Conservation (phyloP, 2,797 vertebrate genomes). For the Nothura maculosa region DNA sequence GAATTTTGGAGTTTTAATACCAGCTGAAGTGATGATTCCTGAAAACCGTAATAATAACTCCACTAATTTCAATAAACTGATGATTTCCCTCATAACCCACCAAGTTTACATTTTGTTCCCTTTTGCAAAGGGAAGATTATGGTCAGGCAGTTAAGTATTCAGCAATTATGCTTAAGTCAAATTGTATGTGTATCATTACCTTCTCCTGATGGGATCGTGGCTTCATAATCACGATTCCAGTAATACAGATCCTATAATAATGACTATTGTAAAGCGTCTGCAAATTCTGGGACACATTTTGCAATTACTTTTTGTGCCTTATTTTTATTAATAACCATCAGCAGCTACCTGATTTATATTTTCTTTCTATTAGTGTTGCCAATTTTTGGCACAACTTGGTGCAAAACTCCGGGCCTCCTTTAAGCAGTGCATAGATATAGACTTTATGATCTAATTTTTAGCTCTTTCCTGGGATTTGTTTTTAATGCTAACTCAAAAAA, state of each 20-base stretch:
- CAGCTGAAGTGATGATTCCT: background rate
- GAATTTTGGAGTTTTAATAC: background rate
- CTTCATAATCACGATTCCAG: background rate
- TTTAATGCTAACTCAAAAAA: background rate
- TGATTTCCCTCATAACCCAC: background rate
- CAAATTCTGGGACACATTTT: background rate
- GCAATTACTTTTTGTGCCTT: background rate
- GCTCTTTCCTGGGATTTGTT: background rate
- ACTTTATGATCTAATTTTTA: background rate
- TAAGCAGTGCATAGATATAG: background rate
- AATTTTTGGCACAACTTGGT: background rate
- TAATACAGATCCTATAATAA: background rate
- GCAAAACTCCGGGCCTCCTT: background rate
- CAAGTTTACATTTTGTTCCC: rapidly evolving
- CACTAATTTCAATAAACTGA: background rate
- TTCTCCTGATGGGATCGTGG: background rate
- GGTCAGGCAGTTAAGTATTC: background rate
- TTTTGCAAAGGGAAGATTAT: background rate
- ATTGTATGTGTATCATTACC: background rate
- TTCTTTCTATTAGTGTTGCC: background rate
- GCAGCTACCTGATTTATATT: background rate
- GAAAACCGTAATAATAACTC: background rate
- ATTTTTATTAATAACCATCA: background rate
- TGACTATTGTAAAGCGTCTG: background rate
- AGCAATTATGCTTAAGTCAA: background rate